Conservation (phyloP, 2,113 vertebrate genomes). For the Hiodon alosoides region DNA sequence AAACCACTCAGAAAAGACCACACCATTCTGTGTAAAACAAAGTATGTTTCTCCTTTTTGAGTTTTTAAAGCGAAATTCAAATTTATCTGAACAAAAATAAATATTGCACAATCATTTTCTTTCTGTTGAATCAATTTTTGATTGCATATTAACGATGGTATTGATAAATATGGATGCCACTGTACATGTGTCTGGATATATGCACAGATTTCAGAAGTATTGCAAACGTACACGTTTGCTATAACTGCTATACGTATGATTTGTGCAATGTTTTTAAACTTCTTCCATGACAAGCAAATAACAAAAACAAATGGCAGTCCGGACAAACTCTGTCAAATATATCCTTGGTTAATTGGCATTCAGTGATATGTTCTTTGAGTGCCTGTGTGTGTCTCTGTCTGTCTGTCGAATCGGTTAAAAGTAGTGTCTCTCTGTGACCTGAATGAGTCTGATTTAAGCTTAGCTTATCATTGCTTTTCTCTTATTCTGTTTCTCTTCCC, state of each 20-base stretch:
- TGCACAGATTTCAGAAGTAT: neutral
- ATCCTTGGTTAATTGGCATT: neutral
- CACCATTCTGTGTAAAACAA: too few relatives aligned
- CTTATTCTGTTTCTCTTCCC: neutral
- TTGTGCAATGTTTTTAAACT: constrained; percentile 11
- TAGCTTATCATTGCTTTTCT: neutral
- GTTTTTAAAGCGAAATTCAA: too few relatives aligned
- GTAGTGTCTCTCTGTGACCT: neutral
- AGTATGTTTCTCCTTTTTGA: too few relatives aligned
- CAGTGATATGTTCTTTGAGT: neutral
- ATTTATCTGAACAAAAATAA: neutral
- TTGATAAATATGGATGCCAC: too few relatives aligned
- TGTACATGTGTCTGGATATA: neutral
- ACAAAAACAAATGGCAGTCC: neutral
- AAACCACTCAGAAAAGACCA: too few relatives aligned
- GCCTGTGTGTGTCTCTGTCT: constrained; percentile 12
- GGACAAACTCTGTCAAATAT: neutral
- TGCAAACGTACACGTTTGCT: neutral
- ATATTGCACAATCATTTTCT: neutral
- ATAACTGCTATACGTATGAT: neutral
- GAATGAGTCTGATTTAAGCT: neutral
- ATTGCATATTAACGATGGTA: too few relatives aligned
- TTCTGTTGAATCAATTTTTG: too few relatives aligned
- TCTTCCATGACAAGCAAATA: neutral
- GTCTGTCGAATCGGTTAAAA: neutral